Evolutionary conservation across 1,140 invertebrate species (phyloP).

Genomic region (Drosophila kikkawai): DNA sequence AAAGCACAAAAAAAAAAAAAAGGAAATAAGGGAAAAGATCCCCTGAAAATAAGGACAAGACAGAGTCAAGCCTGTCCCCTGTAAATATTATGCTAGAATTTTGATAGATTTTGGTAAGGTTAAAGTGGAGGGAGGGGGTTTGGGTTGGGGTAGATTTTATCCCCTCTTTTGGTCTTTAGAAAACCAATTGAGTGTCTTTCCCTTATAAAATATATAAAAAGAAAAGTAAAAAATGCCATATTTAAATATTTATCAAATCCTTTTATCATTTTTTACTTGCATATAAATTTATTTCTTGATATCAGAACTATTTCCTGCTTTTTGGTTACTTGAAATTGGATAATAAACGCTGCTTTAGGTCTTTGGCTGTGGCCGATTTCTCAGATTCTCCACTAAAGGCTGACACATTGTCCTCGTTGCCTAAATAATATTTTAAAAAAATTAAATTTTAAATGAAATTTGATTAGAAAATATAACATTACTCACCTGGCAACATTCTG

Average conservation of each 20-base stretch:
- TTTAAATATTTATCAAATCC: too few relatives aligned
- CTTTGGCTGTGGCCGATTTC: background rate
- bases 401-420: background rate
- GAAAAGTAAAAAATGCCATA: too few relatives aligned
- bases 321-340: constrained; percentile 1
- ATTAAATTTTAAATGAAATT: background rate
- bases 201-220: background rate
- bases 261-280: background rate
- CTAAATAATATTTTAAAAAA: background rate
- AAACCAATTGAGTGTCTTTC: background rate
- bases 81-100: constrained; percentile 46
- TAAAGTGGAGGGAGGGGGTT: background rate
- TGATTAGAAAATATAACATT: background rate
- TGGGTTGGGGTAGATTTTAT: background rate
- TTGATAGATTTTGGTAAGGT: constrained; percentile 21
- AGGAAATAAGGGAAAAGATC: background rate
- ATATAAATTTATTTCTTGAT: background rate
- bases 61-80: background rate
- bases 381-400: background rate
- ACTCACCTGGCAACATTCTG: constrained; percentile 6
- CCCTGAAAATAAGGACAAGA: constrained; percentile 21
- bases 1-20: constrained; percentile 30
- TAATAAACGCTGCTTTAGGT: constrained; percentile 4
- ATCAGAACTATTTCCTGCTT: background rate
- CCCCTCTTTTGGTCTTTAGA: background rate